Base-by-base conservation (phyloP, 2,888 invertebrate genomes). In the Himalopsyche japonica region DNA sequence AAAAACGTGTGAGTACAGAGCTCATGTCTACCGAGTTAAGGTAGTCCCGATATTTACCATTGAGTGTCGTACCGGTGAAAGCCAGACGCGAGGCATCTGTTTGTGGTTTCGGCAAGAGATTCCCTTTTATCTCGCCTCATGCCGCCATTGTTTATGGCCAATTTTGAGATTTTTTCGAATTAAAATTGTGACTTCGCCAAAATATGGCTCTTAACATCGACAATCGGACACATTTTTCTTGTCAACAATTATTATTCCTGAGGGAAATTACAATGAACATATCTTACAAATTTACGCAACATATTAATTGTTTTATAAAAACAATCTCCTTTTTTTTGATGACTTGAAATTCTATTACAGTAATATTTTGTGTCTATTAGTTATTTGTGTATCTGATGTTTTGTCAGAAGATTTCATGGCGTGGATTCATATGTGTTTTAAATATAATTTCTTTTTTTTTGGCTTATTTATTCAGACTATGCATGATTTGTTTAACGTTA, bases 71-170 rank as follows among this genome's bases (percentile, higher is more conserved):
- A 27, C 27, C 70, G 70, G 70, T 70, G 70, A 30, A 70, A 70
- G 30, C 70, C 70, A 70, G 70, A 70, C 70, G 30, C 70, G 70
- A 70, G 70, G 70, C 70, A 76, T 76, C 24, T 48, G 57, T 32
- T 57, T 82, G 57, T 34, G 49, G 32, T 82, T 82, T 34, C 37
- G 15, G 79, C 18, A 49, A 49, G 70, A 70, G 49, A 49, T 49
- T 49, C 57, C 57, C 77, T 49, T 82, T 82, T 82, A 77, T 77
- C 49, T 64, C 82, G 48, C 77, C 49, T 78, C 49, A 82, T 34
- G 77, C 37, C 24, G 49, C 48, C 82, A 24, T 48, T 77, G 82
- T 57, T 82, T 82, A 82, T 78, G 57, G 30, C 24, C 27, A 70
- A 70, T 70, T 70, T 30, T 30, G 12, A 70, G 27, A 30, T 70